These are phyloP conservation scores for Eublepharis macularius DNA, from an alignment of 2,113 vertebrate genomes.

Conservation along the genomic window DNA sequence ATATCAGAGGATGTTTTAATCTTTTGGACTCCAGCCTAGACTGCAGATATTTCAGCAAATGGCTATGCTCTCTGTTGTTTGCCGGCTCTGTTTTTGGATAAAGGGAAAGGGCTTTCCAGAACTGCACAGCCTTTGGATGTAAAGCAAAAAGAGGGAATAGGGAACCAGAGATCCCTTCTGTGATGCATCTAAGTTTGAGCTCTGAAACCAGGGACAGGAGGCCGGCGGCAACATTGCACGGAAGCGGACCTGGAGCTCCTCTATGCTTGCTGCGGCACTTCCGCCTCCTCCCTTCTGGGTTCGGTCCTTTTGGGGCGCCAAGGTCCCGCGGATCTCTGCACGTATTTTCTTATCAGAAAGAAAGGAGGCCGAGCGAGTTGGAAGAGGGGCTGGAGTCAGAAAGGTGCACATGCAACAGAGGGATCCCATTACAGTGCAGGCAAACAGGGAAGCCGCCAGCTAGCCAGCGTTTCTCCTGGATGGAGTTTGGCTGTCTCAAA, in stretches of 20 bases:
- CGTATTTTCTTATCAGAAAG: fast-evolving
- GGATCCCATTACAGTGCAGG: neutral
- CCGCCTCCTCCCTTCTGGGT: constrained; percentile 51
- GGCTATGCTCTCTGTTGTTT: neutral
- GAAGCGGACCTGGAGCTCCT: neutral
- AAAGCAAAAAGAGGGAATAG: neutral
- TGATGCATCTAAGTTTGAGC: neutral
- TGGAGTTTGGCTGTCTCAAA: neutral
- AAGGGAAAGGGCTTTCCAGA: neutral
- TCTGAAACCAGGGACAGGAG: neutral
- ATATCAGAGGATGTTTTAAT: neutral
- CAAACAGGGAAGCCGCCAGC: fast-evolving
- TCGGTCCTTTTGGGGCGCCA: neutral
- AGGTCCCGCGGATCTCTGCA: neutral
- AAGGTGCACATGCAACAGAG: neutral
- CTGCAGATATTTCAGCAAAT: neutral
- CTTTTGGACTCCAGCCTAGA: neutral
- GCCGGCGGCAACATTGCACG: neutral
- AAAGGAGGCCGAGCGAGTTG: neutral
- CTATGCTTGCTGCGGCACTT: neutral
- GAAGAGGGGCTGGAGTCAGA: neutral
- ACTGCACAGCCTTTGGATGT: neutral
- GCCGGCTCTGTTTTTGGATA: neutral
- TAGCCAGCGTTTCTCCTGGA: neutral
- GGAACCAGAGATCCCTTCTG: neutral